These are phyloP conservation scores for Petrolisthes cinctipes DNA, from an alignment of 2,888 invertebrate species.

Conservation along the genomic window DNA sequence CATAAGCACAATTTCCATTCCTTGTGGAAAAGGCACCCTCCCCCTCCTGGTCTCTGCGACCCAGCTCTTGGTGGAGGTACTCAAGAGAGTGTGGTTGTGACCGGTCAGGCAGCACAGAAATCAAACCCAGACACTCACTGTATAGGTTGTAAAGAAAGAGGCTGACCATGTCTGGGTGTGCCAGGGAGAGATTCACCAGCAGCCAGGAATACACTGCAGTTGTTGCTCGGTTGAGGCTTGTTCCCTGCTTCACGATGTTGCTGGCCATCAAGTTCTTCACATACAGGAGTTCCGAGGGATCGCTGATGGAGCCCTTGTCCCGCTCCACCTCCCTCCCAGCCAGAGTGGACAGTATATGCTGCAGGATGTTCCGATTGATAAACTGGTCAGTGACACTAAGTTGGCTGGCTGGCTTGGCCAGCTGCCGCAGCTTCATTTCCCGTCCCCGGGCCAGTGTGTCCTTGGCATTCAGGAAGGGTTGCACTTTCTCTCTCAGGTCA, in stretches of 20 bases:
- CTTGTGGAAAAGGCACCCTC: slow-evolving; percentile 2
- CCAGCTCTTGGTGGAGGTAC: slow-evolving; percentile 11
- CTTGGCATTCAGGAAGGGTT: background rate
- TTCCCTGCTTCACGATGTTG: slow-evolving; percentile 24
- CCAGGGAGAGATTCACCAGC: slow-evolving; percentile 1
- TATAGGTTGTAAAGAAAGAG: slow-evolving; percentile 33
- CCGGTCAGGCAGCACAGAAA: background rate
- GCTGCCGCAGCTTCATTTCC: slow-evolving; percentile 7
- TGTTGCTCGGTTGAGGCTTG: slow-evolving; percentile 14
- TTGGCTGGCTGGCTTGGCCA: slow-evolving; percentile 4
- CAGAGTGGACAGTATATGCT: slow-evolving; percentile 13
- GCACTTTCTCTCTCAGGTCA: slow-evolving; percentile 28
- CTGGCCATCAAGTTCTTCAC: slow-evolving; percentile 5
- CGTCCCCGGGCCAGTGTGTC: background rate
- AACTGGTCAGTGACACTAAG: slow-evolving; percentile 15
- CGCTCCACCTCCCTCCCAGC: slow-evolving; percentile 17
- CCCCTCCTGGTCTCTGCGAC: slow-evolving; percentile 24
- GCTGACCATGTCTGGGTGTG: slow-evolving; percentile 34
- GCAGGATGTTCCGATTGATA: slow-evolving; percentile 28
- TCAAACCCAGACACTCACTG: slow-evolving; percentile 26
- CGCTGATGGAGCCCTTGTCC: background rate
- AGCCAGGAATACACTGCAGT: slow-evolving; percentile 35
- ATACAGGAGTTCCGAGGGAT: slow-evolving; percentile 16
- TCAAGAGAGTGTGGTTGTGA: slow-evolving; percentile 30
- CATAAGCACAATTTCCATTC: slow-evolving; percentile 26